phyloP scores from a whole-genome alignment of 35 echinoderm and acorn worm genomes.

The Chiridota heheva region DNA sequence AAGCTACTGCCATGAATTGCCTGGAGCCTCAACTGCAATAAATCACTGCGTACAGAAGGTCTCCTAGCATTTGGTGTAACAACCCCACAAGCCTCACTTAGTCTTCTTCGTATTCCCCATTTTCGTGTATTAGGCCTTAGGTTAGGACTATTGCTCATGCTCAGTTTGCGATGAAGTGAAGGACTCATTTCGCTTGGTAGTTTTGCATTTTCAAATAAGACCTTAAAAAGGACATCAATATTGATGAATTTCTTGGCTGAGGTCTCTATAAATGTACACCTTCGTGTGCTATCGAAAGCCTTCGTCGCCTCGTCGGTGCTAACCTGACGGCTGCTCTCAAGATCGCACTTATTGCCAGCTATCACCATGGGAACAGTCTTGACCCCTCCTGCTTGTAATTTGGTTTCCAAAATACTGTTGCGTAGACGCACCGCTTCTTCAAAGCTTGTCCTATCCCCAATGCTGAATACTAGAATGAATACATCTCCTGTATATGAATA shows the following conservation, averaged over 20 bases:
- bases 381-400: constrained; percentile 56
- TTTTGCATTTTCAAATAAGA: constrained; percentile 93
- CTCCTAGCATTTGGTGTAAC: constrained; percentile 81
- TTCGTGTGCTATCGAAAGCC: constrained; percentile 57
- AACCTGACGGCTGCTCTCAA: constrained; percentile 50
- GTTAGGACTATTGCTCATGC: constrained; percentile 75
- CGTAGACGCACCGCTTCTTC: constrained; percentile 76
- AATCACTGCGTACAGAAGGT: constrained; percentile 84
- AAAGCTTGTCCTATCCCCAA: constrained; percentile 82
- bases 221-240: constrained; percentile 82
- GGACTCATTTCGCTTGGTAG: constrained; percentile 98
- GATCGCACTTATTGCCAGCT: constrained; percentile 94
- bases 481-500: constrained; percentile 84
- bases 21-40: constrained; percentile 74
- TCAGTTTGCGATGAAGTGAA: constrained; percentile 90
- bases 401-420: constrained; percentile 85
- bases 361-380: constrained; percentile 94
- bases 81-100: constrained; percentile 93
- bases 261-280: constrained; percentile 89
- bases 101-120: constrained; percentile 64
- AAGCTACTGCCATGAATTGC: constrained; percentile 68
- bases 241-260: constrained; percentile 91
- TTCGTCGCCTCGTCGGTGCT: constrained; percentile 71
- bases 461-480: constrained; percentile 93
- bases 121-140: constrained; percentile 64